A percentile compares a stretch with the other conserved stretches of the same genome.
Evolutionary conservation across 1,140 invertebrate species (phyloP).

Genomic region (Venustaconcha ellipsiformis): DNA sequence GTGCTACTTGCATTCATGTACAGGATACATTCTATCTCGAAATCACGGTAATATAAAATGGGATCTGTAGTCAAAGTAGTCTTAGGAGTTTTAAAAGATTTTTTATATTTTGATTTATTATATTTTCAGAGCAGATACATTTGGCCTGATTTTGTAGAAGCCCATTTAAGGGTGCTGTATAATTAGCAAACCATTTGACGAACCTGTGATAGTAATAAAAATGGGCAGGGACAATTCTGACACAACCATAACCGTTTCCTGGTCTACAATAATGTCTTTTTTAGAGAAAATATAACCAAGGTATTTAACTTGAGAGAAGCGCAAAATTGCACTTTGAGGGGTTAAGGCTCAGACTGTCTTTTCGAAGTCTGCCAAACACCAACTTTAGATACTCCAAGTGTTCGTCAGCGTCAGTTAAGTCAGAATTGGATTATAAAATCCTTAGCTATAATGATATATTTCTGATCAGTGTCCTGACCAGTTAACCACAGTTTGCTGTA

Average conservation of each 20-base stretch:
- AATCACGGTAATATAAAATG: conserved; percentile 10
- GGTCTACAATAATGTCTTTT: conserved; percentile 25
- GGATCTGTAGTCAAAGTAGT: neutral
- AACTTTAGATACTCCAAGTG: conserved; percentile 34
- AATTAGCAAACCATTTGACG: conserved; percentile 20
- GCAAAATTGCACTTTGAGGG: conserved; percentile 43
- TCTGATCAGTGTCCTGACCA: no score
- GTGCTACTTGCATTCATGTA: conserved; percentile 8
- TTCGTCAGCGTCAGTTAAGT: conserved; percentile 34
- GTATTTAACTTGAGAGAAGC: conserved; percentile 27
- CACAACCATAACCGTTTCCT: conserved; percentile 6
- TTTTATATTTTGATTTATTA: no score
- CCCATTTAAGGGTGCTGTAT: conserved; percentile 26
- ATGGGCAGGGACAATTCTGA: conserved; percentile 9
- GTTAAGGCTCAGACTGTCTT: conserved; percentile 35
- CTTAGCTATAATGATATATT: no score
- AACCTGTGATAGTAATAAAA: conserved; percentile 18
- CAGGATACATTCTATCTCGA: conserved; percentile 14
- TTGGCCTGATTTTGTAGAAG: conserved; percentile 7
- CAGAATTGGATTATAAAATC: conserved; percentile 40
- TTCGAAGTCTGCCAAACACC: conserved; percentile 29
- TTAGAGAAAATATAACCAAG: conserved; percentile 35
- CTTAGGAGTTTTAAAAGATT: conserved; percentile 10
- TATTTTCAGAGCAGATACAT: conserved; percentile 1
- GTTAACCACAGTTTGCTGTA: no score